Evolutionary conservation across 1,140 invertebrate genomes (phyloP).

Genomic region (Pentalonia nigronervosa): DNA sequence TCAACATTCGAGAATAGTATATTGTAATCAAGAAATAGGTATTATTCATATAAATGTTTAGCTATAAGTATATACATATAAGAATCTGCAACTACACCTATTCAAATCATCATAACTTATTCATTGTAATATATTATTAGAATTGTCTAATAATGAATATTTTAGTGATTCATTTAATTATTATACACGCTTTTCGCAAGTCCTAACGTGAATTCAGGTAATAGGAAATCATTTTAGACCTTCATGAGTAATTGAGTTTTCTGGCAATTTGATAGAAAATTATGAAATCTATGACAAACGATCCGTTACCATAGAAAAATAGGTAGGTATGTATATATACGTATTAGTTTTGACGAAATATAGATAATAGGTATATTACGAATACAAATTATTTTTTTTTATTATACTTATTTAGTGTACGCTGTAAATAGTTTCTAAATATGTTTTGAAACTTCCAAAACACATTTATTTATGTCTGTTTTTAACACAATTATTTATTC

Average conservation of each 20-base stretch:
- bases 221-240: conserved; percentile 10
- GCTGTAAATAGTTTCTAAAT: conserved; percentile 3
- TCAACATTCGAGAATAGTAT: too few relatives aligned
- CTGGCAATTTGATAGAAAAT: conserved; percentile 43
- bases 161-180: neutral
- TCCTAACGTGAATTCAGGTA: neutral
- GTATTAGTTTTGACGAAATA: conserved; percentile 39
- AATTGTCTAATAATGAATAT: neutral
- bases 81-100: too few relatives aligned
- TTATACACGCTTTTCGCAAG: conserved; percentile 25
- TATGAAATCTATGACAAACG: conserved; percentile 41
- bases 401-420: neutral
- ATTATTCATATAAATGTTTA: neutral
- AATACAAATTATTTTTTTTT: conserved; percentile 39
- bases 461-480: neutral
- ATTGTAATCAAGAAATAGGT: neutral
- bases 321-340: neutral
- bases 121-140: neutral
- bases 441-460: neutral
- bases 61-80: too few relatives aligned
- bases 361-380: conserved; percentile 36
- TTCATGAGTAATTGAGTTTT: conserved; percentile 18
- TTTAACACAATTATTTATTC: neutral
- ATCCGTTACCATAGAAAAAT: conserved; percentile 39
- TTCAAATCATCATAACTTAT: neutral